These are phyloP conservation scores for Pheosia gnoma DNA, from an alignment of 2,888 invertebrate species.

Conservation along the genomic window DNA sequence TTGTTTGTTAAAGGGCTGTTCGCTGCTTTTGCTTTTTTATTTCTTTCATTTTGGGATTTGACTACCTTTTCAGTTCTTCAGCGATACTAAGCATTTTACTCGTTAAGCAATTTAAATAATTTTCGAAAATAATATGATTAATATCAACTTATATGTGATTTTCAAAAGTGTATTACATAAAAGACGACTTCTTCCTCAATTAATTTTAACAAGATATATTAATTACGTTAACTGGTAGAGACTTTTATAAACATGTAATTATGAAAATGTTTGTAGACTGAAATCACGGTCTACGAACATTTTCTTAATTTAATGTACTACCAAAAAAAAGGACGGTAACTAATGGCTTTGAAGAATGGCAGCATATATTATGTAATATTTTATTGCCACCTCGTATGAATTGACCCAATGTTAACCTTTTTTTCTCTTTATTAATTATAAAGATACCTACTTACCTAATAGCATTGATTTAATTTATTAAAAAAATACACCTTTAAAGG, in stretches of 20 bases:
- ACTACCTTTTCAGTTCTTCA: not conserved
- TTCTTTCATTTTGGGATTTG: not conserved
- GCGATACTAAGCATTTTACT: not conserved
- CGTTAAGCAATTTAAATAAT: no score
- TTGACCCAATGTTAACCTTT: slow-evolving; percentile 36
- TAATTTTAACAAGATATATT: no score
- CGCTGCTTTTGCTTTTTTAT: slow-evolving; percentile 3
- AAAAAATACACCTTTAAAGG: no score
- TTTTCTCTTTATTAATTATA: slow-evolving; percentile 30
- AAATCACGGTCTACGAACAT: no score
- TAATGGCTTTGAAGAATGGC: slow-evolving; percentile 72
- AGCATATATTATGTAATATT: slow-evolving; percentile 42
- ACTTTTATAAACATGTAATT: slow-evolving; percentile 54
- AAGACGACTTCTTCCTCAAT: no score
- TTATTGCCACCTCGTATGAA: slow-evolving; percentile 48
- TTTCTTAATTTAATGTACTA: slow-evolving; percentile 55
- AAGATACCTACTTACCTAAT: not conserved
- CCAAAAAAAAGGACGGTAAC: slow-evolving; percentile 63
- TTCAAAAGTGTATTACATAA: no score
- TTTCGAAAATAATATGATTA: no score
- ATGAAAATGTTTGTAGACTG: slow-evolving; percentile 55
- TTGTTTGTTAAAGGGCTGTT: slow-evolving; percentile 12
- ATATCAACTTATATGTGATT: no score
- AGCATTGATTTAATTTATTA: no score
- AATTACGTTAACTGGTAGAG: not conserved